Evolutionary conservation across 2,113 vertebrate genomes (phyloP).

Genomic region (Limnothrissa miodon): DNA sequence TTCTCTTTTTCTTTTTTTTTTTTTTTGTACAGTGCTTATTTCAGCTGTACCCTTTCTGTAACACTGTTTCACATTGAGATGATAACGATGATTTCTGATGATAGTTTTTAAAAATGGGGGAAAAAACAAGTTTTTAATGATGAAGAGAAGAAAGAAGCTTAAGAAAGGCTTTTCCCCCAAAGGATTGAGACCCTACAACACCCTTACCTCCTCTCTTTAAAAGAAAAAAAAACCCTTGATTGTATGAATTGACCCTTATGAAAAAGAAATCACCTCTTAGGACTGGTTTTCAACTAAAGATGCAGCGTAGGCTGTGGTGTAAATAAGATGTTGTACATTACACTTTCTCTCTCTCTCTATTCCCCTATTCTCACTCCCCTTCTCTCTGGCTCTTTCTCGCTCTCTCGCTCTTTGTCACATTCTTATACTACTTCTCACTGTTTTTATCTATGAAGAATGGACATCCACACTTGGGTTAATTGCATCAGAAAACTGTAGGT

Average conservation of each 20-base stretch:
- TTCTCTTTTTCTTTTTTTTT: slow-evolving; percentile 73
- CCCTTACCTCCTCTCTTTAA: slow-evolving; percentile 95
- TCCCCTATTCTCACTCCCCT: slow-evolving; percentile 73
- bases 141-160: slow-evolving; percentile 75
- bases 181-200: slow-evolving; percentile 99
- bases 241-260: slow-evolving; percentile 95
- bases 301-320: slow-evolving; percentile 94
- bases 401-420: slow-evolving; percentile 85
- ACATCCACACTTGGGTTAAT: slow-evolving; percentile 64
- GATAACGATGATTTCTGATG: slow-evolving; percentile 84
- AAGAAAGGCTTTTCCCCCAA: slow-evolving; percentile 97
- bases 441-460: slow-evolving; percentile 69
- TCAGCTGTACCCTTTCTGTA: slow-evolving; percentile 95
- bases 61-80: slow-evolving; percentile 80
- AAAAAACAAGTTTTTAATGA: slow-evolving; percentile 87
- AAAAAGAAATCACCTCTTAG: slow-evolving; percentile 95
- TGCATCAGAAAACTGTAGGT: slow-evolving; percentile 60
- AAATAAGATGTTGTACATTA: slow-evolving; percentile 99
- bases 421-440: slow-evolving; percentile 69
- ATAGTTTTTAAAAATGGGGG: slow-evolving; percentile 84
- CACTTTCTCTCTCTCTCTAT: slow-evolving; percentile 86
- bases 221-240: slow-evolving; percentile 84
- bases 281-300: slow-evolving; percentile 99
- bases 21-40: slow-evolving; percentile 95
- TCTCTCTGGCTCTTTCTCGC: slow-evolving; percentile 82